These are phyloP conservation scores for Myanophis thanlyinensis DNA, from an alignment of 2,113 vertebrate genomes.

Conservation along the genomic window DNA sequence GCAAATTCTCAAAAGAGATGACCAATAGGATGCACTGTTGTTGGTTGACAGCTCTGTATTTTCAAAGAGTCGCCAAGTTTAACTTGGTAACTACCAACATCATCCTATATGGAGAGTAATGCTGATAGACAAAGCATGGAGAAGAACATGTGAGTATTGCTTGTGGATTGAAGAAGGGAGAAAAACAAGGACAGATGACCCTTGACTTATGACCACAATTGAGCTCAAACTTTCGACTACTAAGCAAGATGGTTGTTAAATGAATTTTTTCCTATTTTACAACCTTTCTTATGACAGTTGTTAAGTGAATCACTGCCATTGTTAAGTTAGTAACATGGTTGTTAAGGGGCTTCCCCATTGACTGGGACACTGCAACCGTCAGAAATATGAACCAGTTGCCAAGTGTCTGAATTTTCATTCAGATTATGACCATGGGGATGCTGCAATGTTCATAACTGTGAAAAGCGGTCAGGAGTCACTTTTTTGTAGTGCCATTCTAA, in stretches of 20 bases:
- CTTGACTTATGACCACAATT: neutral
- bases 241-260: neutral
- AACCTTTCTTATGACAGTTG: neutral
- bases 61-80: neutral
- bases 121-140: neutral
- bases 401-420: neutral
- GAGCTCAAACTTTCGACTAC: neutral
- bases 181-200: conserved; percentile 5
- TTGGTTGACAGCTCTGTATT: neutral
- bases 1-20: neutral
- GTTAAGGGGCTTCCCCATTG: too few species aligned
- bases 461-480: neutral
- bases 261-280: too few species aligned
- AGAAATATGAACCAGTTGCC: neutral
- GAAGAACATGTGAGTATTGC: conserved; percentile 25
- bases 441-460: neutral
- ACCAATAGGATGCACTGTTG: neutral
- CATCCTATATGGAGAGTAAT: neutral
- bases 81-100: neutral
- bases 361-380: neutral
- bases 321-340: neutral
- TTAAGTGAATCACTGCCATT: neutral
- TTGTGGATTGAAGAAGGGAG: conserved; percentile 39
- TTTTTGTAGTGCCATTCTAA: neutral
- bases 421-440: neutral